Evolutionary conservation across 2,797 vertebrate species (phyloP).

Genomic region (Meriones psammophilus): DNA sequence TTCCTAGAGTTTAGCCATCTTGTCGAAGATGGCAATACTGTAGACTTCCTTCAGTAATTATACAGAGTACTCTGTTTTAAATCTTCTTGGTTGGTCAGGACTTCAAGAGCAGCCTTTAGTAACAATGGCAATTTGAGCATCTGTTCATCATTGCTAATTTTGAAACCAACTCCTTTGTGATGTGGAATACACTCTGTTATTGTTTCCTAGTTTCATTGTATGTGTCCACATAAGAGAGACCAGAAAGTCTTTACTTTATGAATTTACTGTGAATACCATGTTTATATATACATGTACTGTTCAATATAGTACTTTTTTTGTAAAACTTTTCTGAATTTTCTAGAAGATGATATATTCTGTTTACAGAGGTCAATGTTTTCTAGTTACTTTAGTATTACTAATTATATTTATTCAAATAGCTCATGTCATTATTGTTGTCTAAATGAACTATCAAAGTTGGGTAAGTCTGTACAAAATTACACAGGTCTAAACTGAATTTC

Average conservation of each 20-base stretch:
- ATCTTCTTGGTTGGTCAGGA: conserved; percentile 4
- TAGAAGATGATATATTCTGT: neutral
- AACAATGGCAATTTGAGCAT: neutral
- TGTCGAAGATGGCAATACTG: neutral
- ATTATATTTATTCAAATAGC: conserved; percentile 39
- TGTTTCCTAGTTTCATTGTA: neutral
- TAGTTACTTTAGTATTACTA: conserved; percentile 41
- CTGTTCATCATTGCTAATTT: neutral
- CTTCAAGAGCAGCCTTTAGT: neutral
- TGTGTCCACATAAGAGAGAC: neutral
- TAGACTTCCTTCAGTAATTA: conserved; percentile 25
- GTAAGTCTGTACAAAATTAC: conserved; percentile 28
- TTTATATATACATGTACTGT: neutral
- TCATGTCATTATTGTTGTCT: conserved; percentile 18
- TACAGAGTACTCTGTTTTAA: neutral
- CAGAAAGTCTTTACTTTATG: neutral
- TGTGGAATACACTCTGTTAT: neutral
- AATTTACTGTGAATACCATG: neutral
- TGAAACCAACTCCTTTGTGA: neutral
- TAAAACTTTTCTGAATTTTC: neutral
- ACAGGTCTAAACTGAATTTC: neutral
- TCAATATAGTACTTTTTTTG: neutral
- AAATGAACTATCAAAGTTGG: conserved; percentile 35
- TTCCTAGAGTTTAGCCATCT: conserved; percentile 40
- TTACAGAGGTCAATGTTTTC: neutral